These are phyloP conservation scores for Cinclus cinclus DNA, from an alignment of 2,113 vertebrate species.

Conservation along the genomic window DNA sequence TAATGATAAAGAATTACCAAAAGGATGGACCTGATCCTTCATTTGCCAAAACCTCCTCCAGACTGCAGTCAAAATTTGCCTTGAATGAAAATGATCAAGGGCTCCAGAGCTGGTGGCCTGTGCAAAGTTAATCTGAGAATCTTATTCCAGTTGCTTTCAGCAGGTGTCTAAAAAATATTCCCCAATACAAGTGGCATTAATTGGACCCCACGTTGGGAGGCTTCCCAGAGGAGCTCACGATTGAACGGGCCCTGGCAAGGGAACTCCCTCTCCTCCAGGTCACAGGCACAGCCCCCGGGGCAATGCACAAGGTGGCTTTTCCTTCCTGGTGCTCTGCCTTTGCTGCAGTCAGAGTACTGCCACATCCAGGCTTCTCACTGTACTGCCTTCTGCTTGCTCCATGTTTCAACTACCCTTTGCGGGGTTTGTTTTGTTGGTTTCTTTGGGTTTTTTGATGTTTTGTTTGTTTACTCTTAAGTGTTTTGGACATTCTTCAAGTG, in stretches of 20 bases:
- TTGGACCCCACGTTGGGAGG: slow-evolving; percentile 22
- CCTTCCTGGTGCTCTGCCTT: not conserved
- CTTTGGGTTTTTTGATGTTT: no score
- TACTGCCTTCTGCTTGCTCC: not conserved
- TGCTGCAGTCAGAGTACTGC: not conserved
- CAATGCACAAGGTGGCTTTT: not conserved
- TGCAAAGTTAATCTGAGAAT: slow-evolving; percentile 24
- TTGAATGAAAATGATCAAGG: not conserved
- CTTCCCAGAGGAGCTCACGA: not conserved
- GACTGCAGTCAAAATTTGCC: slow-evolving; percentile 1
- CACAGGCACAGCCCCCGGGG: not conserved
- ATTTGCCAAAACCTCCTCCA: not conserved
- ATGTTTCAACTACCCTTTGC: not conserved
- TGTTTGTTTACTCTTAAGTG: not conserved
- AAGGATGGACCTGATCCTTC: not conserved
- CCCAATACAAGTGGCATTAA: slow-evolving; percentile 21
- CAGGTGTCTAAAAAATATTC: slow-evolving; percentile 11
- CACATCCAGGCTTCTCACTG: not conserved
- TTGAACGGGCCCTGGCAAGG: not conserved
- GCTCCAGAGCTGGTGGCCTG: not conserved
- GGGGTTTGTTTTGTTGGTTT: no score
- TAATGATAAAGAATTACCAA: not conserved
- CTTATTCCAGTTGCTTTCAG: slow-evolving; percentile 10
- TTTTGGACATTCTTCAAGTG: not conserved
- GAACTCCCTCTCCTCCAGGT: not conserved